Conservation (phyloP, 2,888 invertebrate genomes). For the Scotopteryx bipunctaria region DNA sequence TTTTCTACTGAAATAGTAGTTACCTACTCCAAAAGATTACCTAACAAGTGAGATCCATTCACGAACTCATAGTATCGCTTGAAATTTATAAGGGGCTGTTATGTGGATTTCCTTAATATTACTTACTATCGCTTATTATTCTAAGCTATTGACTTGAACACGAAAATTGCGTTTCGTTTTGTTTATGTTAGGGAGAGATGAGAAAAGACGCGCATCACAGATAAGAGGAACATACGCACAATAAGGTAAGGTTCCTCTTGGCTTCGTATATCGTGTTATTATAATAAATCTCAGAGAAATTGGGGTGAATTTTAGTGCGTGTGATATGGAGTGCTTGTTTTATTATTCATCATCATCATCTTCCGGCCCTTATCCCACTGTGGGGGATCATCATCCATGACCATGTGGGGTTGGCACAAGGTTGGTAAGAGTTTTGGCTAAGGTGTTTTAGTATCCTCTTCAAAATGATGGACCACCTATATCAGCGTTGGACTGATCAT, state of each 20-base stretch:
- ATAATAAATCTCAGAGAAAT: constrained; percentile 62
- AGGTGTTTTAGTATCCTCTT: too few relatives aligned
- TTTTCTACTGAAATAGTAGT: too few relatives aligned
- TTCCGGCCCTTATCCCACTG: too few relatives aligned
- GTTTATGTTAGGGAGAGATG: constrained; percentile 69
- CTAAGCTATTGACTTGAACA: constrained; percentile 81
- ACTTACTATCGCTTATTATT: constrained; percentile 81
- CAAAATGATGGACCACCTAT: too few relatives aligned
- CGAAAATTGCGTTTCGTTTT: constrained; percentile 79
- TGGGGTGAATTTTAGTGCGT: constrained; percentile 64
- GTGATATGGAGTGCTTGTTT: constrained; percentile 43
- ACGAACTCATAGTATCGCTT: constrained; percentile 47
- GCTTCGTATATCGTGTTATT: constrained; percentile 58
- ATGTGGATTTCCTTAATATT: constrained; percentile 76
- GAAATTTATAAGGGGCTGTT: constrained; percentile 53
- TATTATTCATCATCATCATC: constrained; percentile 22
- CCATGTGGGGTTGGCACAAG: too few relatives aligned
- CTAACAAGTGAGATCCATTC: constrained; percentile 30
- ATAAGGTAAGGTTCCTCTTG: constrained; percentile 59
- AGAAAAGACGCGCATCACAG: constrained; percentile 58
- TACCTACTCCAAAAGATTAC: too few relatives aligned
- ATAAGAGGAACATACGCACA: constrained; percentile 62
- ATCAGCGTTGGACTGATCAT: too few relatives aligned
- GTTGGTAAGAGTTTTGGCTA: too few relatives aligned
- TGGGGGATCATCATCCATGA: too few relatives aligned